Conservation (phyloP, 2,888 invertebrate genomes). For the Chaetogeoica ovagalla region DNA sequence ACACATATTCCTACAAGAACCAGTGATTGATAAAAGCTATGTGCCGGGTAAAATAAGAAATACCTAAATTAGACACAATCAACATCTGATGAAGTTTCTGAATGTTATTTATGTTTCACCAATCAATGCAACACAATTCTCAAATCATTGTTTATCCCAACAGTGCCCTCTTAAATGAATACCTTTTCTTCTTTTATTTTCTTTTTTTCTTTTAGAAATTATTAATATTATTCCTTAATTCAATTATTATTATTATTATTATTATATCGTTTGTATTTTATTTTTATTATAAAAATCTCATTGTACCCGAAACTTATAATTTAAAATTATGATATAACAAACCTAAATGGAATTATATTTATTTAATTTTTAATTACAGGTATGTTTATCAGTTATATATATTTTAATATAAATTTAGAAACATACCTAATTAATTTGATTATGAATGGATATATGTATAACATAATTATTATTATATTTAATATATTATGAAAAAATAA, state of each 20-base stretch:
- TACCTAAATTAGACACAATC: slow-evolving; percentile 67
- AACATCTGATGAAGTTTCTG: slow-evolving; percentile 22
- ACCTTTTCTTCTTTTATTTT: not conserved
- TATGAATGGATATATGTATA: slow-evolving; percentile 24
- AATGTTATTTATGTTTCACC: slow-evolving; percentile 31
- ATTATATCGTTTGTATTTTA: not conserved
- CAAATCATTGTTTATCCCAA: slow-evolving; percentile 27
- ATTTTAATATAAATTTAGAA: slow-evolving; percentile 42
- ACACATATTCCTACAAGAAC: slow-evolving; percentile 99
- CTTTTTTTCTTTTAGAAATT: slow-evolving; percentile 20
- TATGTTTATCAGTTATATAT: slow-evolving; percentile 47
- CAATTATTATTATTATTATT: slow-evolving; percentile 14
- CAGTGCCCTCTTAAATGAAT: slow-evolving; percentile 9
- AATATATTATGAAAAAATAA: slow-evolving; percentile 43
- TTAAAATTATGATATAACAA: slow-evolving; percentile 16
- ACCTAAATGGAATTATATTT: slow-evolving; percentile 29
- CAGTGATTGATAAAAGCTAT: slow-evolving; percentile 97
- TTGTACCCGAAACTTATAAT: slow-evolving; percentile 16
- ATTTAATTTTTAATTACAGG: slow-evolving; percentile 44
- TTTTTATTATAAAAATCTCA: slow-evolving; percentile 36
- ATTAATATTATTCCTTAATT: slow-evolving; percentile 17
- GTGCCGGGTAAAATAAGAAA: slow-evolving; percentile 98
- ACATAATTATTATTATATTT: slow-evolving; percentile 37
- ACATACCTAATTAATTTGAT: slow-evolving; percentile 32
- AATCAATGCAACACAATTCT: slow-evolving; percentile 23